Base-by-base conservation (phyloP, 2,113 vertebrate genomes). In the Grus americana region DNA sequence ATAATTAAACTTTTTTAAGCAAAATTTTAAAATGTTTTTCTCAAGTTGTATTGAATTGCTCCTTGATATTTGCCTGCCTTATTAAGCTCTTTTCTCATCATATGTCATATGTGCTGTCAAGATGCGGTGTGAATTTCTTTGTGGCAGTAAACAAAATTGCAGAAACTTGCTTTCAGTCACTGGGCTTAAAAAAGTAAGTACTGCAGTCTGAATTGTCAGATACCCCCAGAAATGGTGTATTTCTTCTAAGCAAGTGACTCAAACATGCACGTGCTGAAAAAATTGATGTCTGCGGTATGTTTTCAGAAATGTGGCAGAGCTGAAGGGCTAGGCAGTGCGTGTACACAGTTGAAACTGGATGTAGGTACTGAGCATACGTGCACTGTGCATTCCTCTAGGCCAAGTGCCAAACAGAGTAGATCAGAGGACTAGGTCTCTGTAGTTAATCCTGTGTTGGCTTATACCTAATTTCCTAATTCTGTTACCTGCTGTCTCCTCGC, bases 51-150 rank as follows among this genome's bases (percentile, higher is more conserved):
- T 76, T 72, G 52, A 89, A 67, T 91, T 89, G 12, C 21, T 67
- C 5, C 75, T 81, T 84, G 73, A 47, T 95, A 71, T 81, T 89
- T 95, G 59, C 61, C 42, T 91, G n/a, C 29, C 27, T 88, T 95
- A 90, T 92, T 92, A 92, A 79, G 76, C 42, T 72, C n/a, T 92
- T 74, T 71, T 29, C 30, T 89, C 50, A 84, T 89, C 42, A 42
- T 78, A 55, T 79, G 57, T 80, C 44, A 49, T 92, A 54, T 3
- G 1, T 84, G 52, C 59, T 93, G 54, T 90, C 30, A 89, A 65
- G 83, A 88, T 84, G 58, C 55, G 3, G 36, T 61, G 54, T 75
- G 65, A 91, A 89, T 93, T 94, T 87, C 76, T 92, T 86, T 8
- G 8, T 4, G 10, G n/a, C 57, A 72, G 61, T 80, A 93, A 92